Evolutionary conservation across 2,113 vertebrate genomes (phyloP).

Genomic region (crab-eating macaque (Macaca fascicularis)): DNA sequence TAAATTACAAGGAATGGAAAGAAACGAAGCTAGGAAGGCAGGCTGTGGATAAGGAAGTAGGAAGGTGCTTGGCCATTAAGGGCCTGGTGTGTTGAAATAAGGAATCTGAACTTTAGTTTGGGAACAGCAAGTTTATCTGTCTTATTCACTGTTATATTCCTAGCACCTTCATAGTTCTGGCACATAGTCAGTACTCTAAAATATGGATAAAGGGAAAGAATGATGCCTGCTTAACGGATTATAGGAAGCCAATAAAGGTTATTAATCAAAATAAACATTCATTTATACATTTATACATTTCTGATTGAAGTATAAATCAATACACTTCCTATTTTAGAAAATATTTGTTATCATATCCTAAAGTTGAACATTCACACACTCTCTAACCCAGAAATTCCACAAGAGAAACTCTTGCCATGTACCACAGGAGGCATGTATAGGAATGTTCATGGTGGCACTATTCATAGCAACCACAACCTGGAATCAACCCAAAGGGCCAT

Average conservation of each 20-base stretch:
- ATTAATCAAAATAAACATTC: slow-evolving; percentile 13
- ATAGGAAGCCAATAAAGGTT: neutral
- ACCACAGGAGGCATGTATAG: neutral
- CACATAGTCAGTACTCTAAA: neutral
- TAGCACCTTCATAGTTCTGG: neutral
- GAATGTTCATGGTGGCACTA: neutral
- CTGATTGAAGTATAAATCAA: neutral
- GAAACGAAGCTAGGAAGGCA: neutral
- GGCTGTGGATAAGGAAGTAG: neutral
- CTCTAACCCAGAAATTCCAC: neutral
- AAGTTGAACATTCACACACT: neutral
- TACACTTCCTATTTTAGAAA: neutral
- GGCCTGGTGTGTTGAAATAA: neutral
- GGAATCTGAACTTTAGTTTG: neutral
- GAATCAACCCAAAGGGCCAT: neutral
- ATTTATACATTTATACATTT: neutral
- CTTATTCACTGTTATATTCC: neutral
- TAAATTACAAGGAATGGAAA: neutral
- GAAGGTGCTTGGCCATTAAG: neutral
- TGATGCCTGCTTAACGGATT: neutral
- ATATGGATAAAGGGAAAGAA: neutral
- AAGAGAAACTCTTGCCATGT: neutral
- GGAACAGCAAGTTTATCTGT: neutral
- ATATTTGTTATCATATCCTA: neutral
- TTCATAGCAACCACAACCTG: neutral